Evolutionary conservation across 2,797 vertebrate genomes (phyloP), one percentile per base, ranked within the genome.

Genomic region (Enteromius fasciolatus): DNA sequence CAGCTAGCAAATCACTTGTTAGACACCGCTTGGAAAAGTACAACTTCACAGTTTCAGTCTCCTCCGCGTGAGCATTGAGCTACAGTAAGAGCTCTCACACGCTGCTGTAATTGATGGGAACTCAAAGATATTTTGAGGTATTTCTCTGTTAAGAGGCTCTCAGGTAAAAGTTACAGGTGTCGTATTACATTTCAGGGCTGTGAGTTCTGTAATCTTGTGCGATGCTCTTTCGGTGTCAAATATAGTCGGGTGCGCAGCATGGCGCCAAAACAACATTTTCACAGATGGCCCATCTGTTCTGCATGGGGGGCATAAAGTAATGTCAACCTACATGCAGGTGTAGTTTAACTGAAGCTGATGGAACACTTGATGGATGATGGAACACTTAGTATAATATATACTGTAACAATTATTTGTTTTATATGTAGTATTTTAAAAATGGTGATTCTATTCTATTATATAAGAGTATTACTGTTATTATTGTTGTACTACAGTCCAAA

Each of bases 41-140:
- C 14, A 77, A 80, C 78, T 86, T 76, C 41, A 73, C 20, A 76
- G 69, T 68, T 59, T 72, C 63, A 69, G 76, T 69, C 73, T 76
- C 63, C 64, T 79, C 82, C 76, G 63, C 76, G 48, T 33, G 59
- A 4, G n/a, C 7, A 9, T 18, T 48, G 54, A 84, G 78, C 70
- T 57, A 76, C 54, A 36, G 64, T 36, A 50, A 70, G 61, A 68
- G 25, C 46, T 78, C 31, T 81, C 48, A 57, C n/a, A 28, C 0
- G 10, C 74, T 54, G 63, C 31, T 18, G n/a, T 39, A 33, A 41
- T 68, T 79, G 52, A 46, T 80, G 41, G 54, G 52, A 78, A 59
- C 36, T 46, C 61, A 18, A 11, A 36, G 18, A 6, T 63, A 31
- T 28, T 15, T 63, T 63, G 61, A 57, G 72, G 63, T 48, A 28